phyloP scores from a whole-genome alignment of 1,140 invertebrate genomes.

The Cylas formicarius region DNA sequence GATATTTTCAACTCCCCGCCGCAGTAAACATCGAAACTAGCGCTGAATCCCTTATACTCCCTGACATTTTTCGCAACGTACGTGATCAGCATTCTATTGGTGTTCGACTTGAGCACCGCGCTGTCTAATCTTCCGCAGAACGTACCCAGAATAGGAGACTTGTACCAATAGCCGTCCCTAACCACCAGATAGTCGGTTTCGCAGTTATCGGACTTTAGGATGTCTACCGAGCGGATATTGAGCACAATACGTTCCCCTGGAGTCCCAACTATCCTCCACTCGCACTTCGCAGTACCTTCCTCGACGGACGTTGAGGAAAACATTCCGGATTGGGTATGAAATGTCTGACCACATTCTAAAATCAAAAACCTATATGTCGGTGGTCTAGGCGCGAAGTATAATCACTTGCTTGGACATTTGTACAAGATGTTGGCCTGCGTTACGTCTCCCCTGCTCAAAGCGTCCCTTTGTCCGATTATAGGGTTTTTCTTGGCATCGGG shows the following conservation, averaged over 20 bases:
- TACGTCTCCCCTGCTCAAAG: conserved; percentile 88
- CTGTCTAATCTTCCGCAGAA: conserved; percentile 77
- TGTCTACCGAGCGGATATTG: conserved; percentile 84
- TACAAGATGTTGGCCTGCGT: conserved; percentile 93
- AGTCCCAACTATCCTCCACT: conserved; percentile 94
- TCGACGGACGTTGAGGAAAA: conserved; percentile 66
- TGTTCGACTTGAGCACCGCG: conserved; percentile 64
- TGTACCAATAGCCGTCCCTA: conserved; percentile 87
- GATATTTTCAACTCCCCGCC: conserved; percentile 44
- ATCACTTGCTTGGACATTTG: conserved; percentile 77
- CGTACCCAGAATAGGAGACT: conserved; percentile 65
- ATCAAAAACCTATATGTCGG: not conserved
- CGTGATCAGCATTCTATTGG: conserved; percentile 77
- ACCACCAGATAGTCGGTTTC: conserved; percentile 86
- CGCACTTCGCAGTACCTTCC: conserved; percentile 65
- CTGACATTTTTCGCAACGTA: conserved; percentile 62
- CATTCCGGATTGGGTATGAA: conserved; percentile 78
- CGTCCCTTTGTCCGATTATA: conserved; percentile 88
- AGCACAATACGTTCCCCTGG: conserved; percentile 91
- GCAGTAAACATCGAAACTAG: conserved; percentile 83
- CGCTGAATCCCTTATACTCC: conserved; percentile 68
- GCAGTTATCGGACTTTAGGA: conserved; percentile 79
- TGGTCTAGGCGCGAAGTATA: not conserved
- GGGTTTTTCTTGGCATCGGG: conserved; percentile 66
- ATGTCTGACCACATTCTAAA: conserved; percentile 83